Evolutionary conservation across 2,888 invertebrate genomes (phyloP).

Genomic region (Xanthia icteritia): DNA sequence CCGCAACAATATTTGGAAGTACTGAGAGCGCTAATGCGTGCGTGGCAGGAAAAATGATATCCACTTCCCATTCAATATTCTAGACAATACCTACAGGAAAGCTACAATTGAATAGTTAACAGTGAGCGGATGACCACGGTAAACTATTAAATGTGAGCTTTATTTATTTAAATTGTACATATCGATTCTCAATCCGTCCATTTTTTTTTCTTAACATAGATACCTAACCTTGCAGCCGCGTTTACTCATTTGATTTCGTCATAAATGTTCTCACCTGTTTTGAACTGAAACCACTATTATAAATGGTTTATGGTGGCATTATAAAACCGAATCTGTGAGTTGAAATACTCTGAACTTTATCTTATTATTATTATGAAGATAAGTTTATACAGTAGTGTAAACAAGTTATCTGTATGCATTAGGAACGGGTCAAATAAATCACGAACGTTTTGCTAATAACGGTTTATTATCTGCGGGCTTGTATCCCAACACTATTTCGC

Average conservation of each 20-base stretch:
- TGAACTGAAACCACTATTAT: neutral
- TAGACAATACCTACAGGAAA: conserved; percentile 59
- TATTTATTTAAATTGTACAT: neutral
- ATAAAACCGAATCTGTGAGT: conserved; percentile 6
- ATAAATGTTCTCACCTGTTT: neutral
- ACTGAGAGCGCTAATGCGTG: conserved; percentile 85
- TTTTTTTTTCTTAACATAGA: neutral
- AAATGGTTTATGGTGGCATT: neutral
- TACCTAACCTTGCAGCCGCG: too few relatives aligned
- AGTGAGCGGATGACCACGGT: conserved; percentile 1
- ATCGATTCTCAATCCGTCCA: neutral
- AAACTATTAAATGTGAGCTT: neutral
- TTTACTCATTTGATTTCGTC: neutral
- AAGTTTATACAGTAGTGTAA: conserved; percentile 34
- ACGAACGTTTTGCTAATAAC: conserved; percentile 72
- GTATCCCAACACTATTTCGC: conserved; percentile 62
- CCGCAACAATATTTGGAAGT: conserved; percentile 86
- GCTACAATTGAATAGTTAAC: conserved; percentile 77
- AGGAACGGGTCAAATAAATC: conserved; percentile 69
- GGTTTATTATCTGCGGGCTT: conserved; percentile 67
- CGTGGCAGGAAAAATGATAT: conserved; percentile 85
- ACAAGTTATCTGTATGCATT: conserved; percentile 69
- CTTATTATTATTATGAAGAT: conserved; percentile 15
- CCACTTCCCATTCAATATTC: conserved; percentile 78
- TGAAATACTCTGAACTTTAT: neutral